Evolutionary conservation across 2,888 invertebrate species (phyloP).

Genomic region (Drosophila colorata): DNA sequence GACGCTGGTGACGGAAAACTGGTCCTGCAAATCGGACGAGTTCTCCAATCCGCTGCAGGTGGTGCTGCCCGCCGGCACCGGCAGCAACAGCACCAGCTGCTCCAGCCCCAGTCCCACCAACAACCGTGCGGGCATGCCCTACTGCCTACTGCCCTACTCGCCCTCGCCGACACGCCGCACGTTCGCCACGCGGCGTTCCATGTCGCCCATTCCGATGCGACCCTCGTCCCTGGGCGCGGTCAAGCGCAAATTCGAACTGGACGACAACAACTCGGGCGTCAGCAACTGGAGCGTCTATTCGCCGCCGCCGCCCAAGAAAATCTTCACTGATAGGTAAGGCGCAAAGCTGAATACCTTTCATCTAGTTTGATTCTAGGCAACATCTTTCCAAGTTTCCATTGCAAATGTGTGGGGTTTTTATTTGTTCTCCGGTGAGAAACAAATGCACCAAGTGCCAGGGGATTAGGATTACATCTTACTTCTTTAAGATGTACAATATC

Average conservation of each 20-base stretch:
- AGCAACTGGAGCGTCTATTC: conserved; percentile 84
- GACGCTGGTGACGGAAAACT: conserved; percentile 89
- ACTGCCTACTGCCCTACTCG: conserved; percentile 88
- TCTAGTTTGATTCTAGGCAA: too few relatives aligned
- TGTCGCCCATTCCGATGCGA: conserved; percentile 94
- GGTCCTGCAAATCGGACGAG: conserved; percentile 87
- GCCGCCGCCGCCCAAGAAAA: conserved; percentile 85
- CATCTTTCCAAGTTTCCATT: too few relatives aligned
- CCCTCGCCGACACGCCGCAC: conserved; percentile 94
- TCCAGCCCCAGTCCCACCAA: conserved; percentile 88
- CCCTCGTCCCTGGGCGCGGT: conserved; percentile 91
- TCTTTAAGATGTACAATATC: too few relatives aligned
- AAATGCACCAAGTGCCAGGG: too few relatives aligned
- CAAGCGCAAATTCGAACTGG: conserved; percentile 85
- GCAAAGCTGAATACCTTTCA: background rate
- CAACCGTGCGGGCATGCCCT: conserved; percentile 83
- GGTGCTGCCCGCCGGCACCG: conserved; percentile 83
- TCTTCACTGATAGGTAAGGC: conserved; percentile 83
- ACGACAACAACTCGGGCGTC: conserved; percentile 75
- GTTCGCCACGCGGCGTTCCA: conserved; percentile 92
- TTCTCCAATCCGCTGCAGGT: conserved; percentile 86
- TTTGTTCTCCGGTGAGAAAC: too few relatives aligned
- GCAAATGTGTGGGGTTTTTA: too few relatives aligned
- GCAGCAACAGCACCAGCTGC: conserved; percentile 85
- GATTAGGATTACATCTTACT: too few relatives aligned